Percentiles rank a stretch among this genome's conserved stretches.
Evolutionary conservation across 2,797 vertebrate species (phyloP).

Genomic region (Mus minutoides): DNA sequence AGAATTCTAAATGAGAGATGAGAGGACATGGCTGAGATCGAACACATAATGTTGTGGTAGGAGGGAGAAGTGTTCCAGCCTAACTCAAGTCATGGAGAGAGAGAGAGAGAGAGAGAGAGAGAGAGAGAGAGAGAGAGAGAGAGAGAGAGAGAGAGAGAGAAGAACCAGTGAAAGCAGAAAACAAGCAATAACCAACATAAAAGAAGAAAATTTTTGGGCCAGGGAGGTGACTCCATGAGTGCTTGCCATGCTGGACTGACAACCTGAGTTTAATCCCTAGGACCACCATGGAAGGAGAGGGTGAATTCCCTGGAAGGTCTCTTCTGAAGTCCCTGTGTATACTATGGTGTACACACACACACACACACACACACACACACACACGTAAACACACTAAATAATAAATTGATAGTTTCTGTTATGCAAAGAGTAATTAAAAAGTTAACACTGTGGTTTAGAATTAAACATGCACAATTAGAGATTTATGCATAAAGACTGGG

Average conservation of each 20-base stretch:
- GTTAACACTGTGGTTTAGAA: not conserved
- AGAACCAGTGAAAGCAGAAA: not conserved
- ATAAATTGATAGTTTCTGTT: not conserved
- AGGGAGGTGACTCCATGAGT: not conserved
- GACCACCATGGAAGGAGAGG: not conserved
- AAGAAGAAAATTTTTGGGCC: not conserved
- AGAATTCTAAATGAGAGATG: not conserved
- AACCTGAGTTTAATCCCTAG: not conserved
- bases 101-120: not conserved
- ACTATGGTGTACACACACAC: no score
- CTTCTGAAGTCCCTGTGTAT: no score
- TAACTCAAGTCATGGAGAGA: not conserved
- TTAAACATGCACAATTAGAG: not conserved
- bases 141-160: not conserved
- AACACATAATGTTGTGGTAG: not conserved
- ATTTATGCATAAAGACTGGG: not conserved
- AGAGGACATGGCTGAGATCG: not conserved
- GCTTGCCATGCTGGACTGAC: not conserved
- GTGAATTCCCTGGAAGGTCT: not conserved
- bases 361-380: not conserved
- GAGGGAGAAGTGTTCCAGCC: not conserved
- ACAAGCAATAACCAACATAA: not conserved
- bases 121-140: not conserved
- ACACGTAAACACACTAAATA: not conserved
- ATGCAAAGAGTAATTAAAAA: not conserved